A percentile compares a stretch with the other conserved stretches of the same genome.
Evolutionary conservation across 2,888 invertebrate genomes (phyloP).

Genomic region (Steromphala cineraria): DNA sequence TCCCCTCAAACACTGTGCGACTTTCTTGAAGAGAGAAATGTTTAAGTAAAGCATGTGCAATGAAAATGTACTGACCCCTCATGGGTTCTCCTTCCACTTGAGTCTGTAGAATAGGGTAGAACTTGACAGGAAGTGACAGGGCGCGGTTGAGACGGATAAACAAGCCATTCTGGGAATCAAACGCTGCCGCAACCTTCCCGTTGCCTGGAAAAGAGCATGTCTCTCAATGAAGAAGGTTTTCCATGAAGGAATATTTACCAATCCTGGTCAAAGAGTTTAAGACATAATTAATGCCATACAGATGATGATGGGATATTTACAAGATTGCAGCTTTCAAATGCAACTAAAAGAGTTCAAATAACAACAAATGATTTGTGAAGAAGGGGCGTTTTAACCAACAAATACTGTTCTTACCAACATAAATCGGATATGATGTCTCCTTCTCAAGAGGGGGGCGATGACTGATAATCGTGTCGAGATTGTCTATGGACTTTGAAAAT

Average conservation of each 20-base stretch:
- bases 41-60: neutral
- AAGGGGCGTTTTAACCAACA: too few relatives aligned
- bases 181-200: conserved; percentile 66
- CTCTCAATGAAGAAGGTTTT: too few relatives aligned
- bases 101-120: conserved; percentile 64
- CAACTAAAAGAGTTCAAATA: too few relatives aligned
- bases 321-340: too few relatives aligned
- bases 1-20: too few relatives aligned
- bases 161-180: conserved; percentile 60
- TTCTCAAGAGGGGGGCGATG: conserved; percentile 42
- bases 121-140: conserved; percentile 65
- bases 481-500: conserved; percentile 42
- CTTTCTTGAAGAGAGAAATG: neutral
- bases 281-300: too few relatives aligned
- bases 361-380: too few relatives aligned
- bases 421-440: conserved; percentile 54
- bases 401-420: conserved; percentile 53
- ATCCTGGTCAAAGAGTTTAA: too few relatives aligned
- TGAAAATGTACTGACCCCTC: conserved; percentile 46
- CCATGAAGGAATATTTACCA: too few relatives aligned
- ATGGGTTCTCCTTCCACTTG: conserved; percentile 46
- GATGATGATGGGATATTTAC: too few relatives aligned
- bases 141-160: conserved; percentile 65
- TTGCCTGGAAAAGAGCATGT: conserved; percentile 56
- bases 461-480: conserved; percentile 57